Conservation (phyloP, 2,113 vertebrate species). For the Xerus inauris region DNA sequence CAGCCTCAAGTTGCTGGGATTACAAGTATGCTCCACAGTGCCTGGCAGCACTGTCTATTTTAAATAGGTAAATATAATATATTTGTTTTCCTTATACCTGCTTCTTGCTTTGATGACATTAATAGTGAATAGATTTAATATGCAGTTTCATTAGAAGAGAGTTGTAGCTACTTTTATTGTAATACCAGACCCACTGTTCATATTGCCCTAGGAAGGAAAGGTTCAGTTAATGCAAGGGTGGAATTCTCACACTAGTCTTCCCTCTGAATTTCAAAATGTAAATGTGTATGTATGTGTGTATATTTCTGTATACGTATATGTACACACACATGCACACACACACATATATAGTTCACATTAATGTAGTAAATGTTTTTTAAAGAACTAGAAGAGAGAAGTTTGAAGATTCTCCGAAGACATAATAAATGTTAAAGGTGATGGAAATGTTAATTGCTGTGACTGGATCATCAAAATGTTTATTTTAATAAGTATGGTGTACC, state of each 20-base stretch:
- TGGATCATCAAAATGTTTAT: not conserved
- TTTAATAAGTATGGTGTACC: not conserved
- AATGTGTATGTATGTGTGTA: not conserved
- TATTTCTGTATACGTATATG: too few relatives aligned
- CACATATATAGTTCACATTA: not conserved
- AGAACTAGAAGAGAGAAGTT: not conserved
- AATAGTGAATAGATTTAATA: not conserved
- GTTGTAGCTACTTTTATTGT: not conserved
- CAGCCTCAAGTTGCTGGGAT: not conserved
- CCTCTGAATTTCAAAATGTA: slow-evolving; percentile 2
- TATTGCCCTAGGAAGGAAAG: not conserved
- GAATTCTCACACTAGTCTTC: not conserved
- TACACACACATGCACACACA: too few relatives aligned
- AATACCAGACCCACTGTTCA: not conserved
- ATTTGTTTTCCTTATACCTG: not conserved
- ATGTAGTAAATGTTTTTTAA: not conserved
- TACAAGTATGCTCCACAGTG: not conserved
- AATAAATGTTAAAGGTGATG: not conserved
- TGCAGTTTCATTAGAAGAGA: too few relatives aligned
- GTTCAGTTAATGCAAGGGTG: slow-evolving; percentile 1
- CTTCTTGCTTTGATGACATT: not conserved
- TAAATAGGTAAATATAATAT: not conserved
- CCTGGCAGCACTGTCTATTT: not conserved
- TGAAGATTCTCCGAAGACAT: not conserved
- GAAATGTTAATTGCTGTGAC: not conserved